Base-by-base conservation (phyloP, 2,888 invertebrate genomes). In the Nomada goodeniana region DNA sequence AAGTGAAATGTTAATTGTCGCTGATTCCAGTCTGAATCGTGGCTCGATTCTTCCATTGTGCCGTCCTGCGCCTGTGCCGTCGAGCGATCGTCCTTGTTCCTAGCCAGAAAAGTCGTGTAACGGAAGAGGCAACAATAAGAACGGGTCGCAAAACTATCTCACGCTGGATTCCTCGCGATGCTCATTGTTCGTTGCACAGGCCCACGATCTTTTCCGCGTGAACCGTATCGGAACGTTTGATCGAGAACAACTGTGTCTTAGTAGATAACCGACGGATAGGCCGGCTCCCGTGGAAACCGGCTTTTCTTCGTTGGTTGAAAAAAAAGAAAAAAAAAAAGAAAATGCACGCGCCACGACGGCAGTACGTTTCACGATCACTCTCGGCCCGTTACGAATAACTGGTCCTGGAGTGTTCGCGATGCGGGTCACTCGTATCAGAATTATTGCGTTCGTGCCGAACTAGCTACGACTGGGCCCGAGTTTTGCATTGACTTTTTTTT, bases 171-270 rank as follows among this genome's bases (percentile, higher is more conserved):
- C 79, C 53, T 80, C 72, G 84, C 83, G 80, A 90, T 87, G 89
- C 83, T 88, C 88, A 90, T 90, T 90, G 90, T 90, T 86, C 80
- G 80, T 68, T 83, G 88, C 88, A 70, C 86, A 76, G 79, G 44
- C 47, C 69, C 67, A 70, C 82, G 81, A 85, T 88, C 84, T 76
- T 76, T 60, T 55, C 72, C 78, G 65, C 72, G 73, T 86, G 85
- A 86, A 83, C 86, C 84, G 82, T 89, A 90, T 89, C 89, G 71
- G 77, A 74, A 64, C 65, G 83, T 82, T 84, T 80, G 86, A 87
- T 89, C 90, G 61, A 53, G 67, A 73, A 86, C 85, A 76, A 80
- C 55, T 61, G 61, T 80, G 67, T 64, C 5, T 18, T 50, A 20
- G n/a, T 29, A 61, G 81, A 82, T 63, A 29, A 2, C 44, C 50